Evolutionary conservation across 2,888 invertebrate species (phyloP).

Genomic region (Noctua janthina): DNA sequence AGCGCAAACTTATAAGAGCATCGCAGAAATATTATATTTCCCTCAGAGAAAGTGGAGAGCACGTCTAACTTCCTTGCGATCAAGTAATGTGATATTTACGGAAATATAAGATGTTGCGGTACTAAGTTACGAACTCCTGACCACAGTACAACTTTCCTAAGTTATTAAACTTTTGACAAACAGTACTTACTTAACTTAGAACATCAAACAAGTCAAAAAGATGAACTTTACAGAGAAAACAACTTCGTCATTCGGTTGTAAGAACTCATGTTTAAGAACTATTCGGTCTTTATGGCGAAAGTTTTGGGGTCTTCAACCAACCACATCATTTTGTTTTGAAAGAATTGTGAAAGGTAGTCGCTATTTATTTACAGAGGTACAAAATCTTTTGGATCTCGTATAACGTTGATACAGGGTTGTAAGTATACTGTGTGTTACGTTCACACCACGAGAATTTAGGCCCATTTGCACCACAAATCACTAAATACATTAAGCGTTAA

Average conservation of each 20-base stretch:
- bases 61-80: conserved; percentile 33
- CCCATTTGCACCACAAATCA: neutral
- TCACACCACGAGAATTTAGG: neutral
- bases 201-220: conserved; percentile 43
- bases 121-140: conserved; percentile 37
- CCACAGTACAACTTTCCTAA: conserved; percentile 38
- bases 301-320: conserved; percentile 21
- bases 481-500: neutral
- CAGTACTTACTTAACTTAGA: conserved; percentile 26
- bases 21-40: conserved; percentile 30
- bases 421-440: neutral
- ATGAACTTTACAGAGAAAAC: conserved; percentile 34
- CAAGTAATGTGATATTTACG: conserved; percentile 36
- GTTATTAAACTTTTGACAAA: conserved; percentile 48
- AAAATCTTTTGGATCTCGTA: neutral
- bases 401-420: neutral
- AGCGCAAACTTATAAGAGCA: conserved; percentile 5
- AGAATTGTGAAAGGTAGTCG: neutral
- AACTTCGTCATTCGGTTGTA: conserved; percentile 34
- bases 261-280: conserved; percentile 32
- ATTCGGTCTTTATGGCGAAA: conserved; percentile 22
- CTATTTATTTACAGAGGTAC: neutral
- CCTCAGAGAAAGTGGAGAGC: conserved; percentile 27
- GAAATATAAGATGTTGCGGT: conserved; percentile 33
- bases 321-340: conserved; percentile 27